Evolutionary conservation across 2,113 vertebrate genomes (phyloP).

Genomic region (Pardalotus punctatus): DNA sequence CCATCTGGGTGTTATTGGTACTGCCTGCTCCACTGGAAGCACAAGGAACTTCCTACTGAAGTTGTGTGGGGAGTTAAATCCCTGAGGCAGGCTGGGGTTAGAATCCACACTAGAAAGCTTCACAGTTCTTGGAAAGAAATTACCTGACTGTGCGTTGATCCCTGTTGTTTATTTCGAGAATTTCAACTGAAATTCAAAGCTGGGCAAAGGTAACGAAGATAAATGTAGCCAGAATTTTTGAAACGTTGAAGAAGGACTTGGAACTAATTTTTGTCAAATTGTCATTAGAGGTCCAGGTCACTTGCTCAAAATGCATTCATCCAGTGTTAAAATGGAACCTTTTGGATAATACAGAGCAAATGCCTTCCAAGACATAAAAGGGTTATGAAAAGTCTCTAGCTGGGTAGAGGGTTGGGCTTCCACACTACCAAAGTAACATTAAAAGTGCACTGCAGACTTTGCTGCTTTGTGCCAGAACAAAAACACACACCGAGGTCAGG

Average conservation of each 20-base stretch:
- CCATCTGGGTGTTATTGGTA: neutral
- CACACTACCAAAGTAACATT: neutral
- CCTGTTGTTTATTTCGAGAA: neutral
- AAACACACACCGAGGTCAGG: constrained; percentile 38
- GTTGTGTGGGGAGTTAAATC: neutral
- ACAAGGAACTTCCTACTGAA: neutral
- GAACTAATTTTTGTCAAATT: constrained; percentile 4
- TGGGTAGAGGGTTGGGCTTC: neutral
- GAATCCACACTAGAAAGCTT: neutral
- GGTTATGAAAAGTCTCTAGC: neutral
- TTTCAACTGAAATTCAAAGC: neutral
- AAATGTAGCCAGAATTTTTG: neutral
- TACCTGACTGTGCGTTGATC: neutral
- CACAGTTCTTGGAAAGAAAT: neutral
- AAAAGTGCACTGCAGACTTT: neutral
- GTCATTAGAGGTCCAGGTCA: neutral
- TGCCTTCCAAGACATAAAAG: neutral
- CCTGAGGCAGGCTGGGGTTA: neutral
- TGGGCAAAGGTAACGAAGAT: neutral
- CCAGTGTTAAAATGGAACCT: neutral
- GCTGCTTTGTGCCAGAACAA: constrained; percentile 50
- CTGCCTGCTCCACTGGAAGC: neutral
- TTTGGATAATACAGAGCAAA: neutral
- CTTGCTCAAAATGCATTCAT: neutral
- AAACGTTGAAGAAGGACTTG: neutral